These are phyloP conservation scores for Electrona antarctica DNA, from an alignment of 2,113 vertebrate species.

Conservation along the genomic window DNA sequence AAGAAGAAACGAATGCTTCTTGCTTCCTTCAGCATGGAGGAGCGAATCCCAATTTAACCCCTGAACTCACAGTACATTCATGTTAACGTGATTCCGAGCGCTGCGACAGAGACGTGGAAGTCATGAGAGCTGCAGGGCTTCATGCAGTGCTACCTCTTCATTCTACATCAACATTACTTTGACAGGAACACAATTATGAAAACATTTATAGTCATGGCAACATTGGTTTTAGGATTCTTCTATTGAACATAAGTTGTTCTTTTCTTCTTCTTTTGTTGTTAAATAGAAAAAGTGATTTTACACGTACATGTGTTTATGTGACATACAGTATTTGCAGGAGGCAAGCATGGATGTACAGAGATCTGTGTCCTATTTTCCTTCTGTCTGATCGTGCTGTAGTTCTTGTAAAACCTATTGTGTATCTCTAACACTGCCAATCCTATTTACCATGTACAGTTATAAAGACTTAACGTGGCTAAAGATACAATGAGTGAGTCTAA, in stretches of 20 bases:
- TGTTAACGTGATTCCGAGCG: slow-evolving; percentile 56
- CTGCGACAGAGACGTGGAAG: slow-evolving; percentile 60
- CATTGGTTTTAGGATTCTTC: slow-evolving; percentile 27
- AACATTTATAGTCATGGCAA: slow-evolving; percentile 36
- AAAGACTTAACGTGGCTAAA: slow-evolving; percentile 49
- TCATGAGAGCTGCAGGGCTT: slow-evolving; percentile 63
- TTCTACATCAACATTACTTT: slow-evolving; percentile 55
- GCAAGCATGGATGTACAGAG: slow-evolving; percentile 26
- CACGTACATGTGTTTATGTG: slow-evolving; percentile 37
- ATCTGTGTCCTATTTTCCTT: slow-evolving; percentile 25
- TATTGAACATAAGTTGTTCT: slow-evolving; percentile 17
- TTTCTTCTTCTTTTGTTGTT: slow-evolving; percentile 9
- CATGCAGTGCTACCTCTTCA: slow-evolving; percentile 73
- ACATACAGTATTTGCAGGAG: slow-evolving; percentile 25
- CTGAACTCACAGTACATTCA: slow-evolving; percentile 68
- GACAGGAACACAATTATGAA: slow-evolving; percentile 34
- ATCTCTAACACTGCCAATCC: slow-evolving; percentile 51
- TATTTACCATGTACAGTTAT: slow-evolving; percentile 33
- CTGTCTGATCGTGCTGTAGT: slow-evolving; percentile 31
- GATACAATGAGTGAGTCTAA: slow-evolving; percentile 57
- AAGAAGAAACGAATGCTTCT: slow-evolving; percentile 57
- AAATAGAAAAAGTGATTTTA: slow-evolving; percentile 40
- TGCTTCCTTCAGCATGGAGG: slow-evolving; percentile 19
- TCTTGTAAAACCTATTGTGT: slow-evolving; percentile 34
- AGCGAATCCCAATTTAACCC: slow-evolving; percentile 68